Evolutionary conservation across 2,888 invertebrate species (phyloP).

Genomic region (Meliscaeva auricollis): DNA sequence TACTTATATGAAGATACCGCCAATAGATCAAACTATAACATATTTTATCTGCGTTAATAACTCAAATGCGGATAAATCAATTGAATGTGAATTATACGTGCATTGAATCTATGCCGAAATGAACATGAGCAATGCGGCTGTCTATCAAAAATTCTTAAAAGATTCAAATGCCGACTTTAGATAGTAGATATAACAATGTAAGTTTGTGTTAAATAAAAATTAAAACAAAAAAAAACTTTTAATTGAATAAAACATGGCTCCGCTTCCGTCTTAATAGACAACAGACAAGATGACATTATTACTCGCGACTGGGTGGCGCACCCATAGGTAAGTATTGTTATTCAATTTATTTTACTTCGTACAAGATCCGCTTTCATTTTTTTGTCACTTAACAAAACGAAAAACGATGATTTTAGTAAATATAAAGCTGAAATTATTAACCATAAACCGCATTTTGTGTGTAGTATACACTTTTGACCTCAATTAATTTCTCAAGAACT

Average conservation of each 20-base stretch:
- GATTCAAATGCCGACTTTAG: not conserved
- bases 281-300: slow-evolving; percentile 57
- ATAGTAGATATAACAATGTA: not conserved
- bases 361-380: slow-evolving; percentile 33
- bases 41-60: slow-evolving; percentile 28
- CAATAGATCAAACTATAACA: slow-evolving; percentile 28
- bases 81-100: slow-evolving; percentile 33
- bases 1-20: slow-evolving; percentile 25
- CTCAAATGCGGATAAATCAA: slow-evolving; percentile 45
- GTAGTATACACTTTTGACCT: slow-evolving; percentile 8
- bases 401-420: not conserved
- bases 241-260: slow-evolving; percentile 62
- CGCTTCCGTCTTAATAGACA: slow-evolving; percentile 40
- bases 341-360: not conserved
- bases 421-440: not conserved
- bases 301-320: slow-evolving; percentile 33
- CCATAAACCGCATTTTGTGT: not conserved
- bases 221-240: not conserved
- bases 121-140: slow-evolving; percentile 20
- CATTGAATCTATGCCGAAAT: slow-evolving; percentile 32
- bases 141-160: slow-evolving; percentile 28
- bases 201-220: not conserved
- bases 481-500: slow-evolving; percentile 24
- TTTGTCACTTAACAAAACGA: too few relatives aligned
- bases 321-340: slow-evolving; percentile 15